A percentile compares a stretch with the other conserved stretches of the same genome.
phyloP scores from a whole-genome alignment of 2,888 invertebrate genomes.

The Xylota sylvarum region DNA sequence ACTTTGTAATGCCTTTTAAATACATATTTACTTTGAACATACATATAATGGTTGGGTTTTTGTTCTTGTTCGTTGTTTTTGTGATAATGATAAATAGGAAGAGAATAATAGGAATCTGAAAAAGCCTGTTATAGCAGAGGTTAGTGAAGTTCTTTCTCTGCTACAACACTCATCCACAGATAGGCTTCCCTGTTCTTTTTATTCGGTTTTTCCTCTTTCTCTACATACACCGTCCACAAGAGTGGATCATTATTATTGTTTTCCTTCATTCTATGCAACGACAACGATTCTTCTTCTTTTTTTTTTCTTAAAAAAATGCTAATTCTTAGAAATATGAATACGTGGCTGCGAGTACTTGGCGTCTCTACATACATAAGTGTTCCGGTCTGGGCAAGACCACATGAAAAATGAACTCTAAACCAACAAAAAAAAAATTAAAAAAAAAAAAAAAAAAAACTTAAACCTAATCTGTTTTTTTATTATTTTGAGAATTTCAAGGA shows the following conservation, averaged over 20 bases:
- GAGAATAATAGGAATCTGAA: conserved; percentile 68
- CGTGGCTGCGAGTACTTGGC: conserved; percentile 61
- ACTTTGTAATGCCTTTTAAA: conserved; percentile 47
- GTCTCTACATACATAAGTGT: conserved; percentile 61
- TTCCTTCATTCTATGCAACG: conserved; percentile 39
- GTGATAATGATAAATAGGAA: conserved; percentile 69
- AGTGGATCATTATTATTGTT: conserved; percentile 53
- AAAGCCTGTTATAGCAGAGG: conserved; percentile 55
- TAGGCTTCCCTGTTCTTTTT: conserved; percentile 63
- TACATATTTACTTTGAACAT: conserved; percentile 51
- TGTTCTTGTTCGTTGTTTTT: not conserved
- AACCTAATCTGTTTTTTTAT: conserved; percentile 41
- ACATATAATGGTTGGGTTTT: not conserved
- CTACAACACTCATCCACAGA: conserved; percentile 54
- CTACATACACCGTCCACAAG: conserved; percentile 22
- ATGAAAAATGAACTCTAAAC: conserved; percentile 25
- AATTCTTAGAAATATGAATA: conserved; percentile 73
- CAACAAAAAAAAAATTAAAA: conserved; percentile 30
- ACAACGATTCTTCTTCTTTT: conserved; percentile 42
- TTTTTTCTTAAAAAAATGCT: conserved; percentile 40
- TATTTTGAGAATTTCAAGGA: conserved; percentile 57
- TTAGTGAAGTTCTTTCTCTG: conserved; percentile 56
- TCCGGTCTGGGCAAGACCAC: conserved; percentile 63
- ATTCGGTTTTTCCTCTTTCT: conserved; percentile 28
- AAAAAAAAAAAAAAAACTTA: conserved; percentile 35